Evolutionary conservation across 2,113 vertebrate species (phyloP).

Genomic region (Perca flavescens): DNA sequence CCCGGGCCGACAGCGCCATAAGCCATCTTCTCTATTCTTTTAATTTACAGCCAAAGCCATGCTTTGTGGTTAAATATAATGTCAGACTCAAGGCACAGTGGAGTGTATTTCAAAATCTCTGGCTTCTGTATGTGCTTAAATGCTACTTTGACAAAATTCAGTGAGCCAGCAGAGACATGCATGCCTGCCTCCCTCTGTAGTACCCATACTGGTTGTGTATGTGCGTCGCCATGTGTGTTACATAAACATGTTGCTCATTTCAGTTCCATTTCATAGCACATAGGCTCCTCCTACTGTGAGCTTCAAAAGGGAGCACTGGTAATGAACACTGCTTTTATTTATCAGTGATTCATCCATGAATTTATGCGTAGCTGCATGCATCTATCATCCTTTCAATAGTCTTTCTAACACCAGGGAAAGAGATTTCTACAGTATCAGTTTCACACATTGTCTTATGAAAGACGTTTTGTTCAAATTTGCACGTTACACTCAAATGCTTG

Average conservation of each 20-base stretch:
- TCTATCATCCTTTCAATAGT: neutral
- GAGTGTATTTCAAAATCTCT: constrained; percentile 75
- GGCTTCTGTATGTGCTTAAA: constrained; percentile 68
- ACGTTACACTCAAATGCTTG: constrained; percentile 6
- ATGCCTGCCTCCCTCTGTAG: constrained; percentile 20
- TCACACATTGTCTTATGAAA: neutral
- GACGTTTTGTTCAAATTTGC: neutral
- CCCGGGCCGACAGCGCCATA: constrained; percentile 38
- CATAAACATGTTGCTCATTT: constrained; percentile 34
- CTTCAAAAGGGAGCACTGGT: neutral
- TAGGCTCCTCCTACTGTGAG: constrained; percentile 6
- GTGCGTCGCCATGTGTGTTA: neutral
- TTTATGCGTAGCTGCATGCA: neutral
- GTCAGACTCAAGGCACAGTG: constrained; percentile 64
- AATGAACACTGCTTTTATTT: constrained; percentile 18
- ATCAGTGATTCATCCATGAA: constrained; percentile 14
- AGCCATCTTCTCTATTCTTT: constrained; percentile 69
- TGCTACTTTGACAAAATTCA: constrained; percentile 65
- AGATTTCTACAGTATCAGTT: neutral
- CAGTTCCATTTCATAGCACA: constrained; percentile 31
- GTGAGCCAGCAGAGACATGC: constrained; percentile 34
- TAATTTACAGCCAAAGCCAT: constrained; percentile 71
- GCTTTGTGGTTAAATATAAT: constrained; percentile 72
- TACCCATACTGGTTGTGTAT: constrained; percentile 6
- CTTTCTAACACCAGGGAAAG: neutral